Percentiles rank a stretch among this genome's conserved stretches.
Conservation (phyloP, 2,888 invertebrate genomes). For the Caenorhabditis auriculariae region DNA sequence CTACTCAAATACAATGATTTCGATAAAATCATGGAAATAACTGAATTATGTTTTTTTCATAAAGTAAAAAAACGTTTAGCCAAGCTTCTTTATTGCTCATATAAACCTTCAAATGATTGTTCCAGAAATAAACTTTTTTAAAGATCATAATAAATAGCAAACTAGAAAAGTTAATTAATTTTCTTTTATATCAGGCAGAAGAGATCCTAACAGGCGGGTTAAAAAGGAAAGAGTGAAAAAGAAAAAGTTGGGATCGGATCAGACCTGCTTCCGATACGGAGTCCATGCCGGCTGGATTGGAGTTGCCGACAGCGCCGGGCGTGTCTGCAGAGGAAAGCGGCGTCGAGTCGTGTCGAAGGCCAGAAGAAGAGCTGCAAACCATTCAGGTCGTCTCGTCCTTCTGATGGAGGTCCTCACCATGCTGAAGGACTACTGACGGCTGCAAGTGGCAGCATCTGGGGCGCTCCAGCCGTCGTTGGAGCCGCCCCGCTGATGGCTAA, state of each 20-base stretch:
- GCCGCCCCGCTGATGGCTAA: slow-evolving; percentile 53
- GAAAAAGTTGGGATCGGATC: slow-evolving; percentile 7
- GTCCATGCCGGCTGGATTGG: slow-evolving; percentile 41
- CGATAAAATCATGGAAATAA: no score
- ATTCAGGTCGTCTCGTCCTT: no score
- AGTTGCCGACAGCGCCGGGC: slow-evolving; percentile 18
- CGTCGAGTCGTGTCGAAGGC: slow-evolving; percentile 43
- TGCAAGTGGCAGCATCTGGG: slow-evolving; percentile 44
- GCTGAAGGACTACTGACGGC: slow-evolving; percentile 53
- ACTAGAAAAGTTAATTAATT: no score
- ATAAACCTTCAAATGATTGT: no score
- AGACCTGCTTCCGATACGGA: slow-evolving; percentile 55
- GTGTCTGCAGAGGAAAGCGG: slow-evolving; percentile 38
- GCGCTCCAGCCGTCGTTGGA: slow-evolving; percentile 50
- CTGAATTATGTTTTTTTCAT: no score
- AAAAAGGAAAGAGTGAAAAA: neutral
- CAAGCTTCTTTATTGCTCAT: no score
- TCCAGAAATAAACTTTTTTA: no score
- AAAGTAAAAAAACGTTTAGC: no score
- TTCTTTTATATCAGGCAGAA: neutral
- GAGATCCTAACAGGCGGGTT: neutral
- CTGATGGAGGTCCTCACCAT: slow-evolving; percentile 11
- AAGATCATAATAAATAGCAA: no score
- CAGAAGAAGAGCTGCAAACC: no score
- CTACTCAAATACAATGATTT: no score